Evolutionary conservation across 2,888 invertebrate species (phyloP).

Genomic region (Philhelius pedissequus): DNA sequence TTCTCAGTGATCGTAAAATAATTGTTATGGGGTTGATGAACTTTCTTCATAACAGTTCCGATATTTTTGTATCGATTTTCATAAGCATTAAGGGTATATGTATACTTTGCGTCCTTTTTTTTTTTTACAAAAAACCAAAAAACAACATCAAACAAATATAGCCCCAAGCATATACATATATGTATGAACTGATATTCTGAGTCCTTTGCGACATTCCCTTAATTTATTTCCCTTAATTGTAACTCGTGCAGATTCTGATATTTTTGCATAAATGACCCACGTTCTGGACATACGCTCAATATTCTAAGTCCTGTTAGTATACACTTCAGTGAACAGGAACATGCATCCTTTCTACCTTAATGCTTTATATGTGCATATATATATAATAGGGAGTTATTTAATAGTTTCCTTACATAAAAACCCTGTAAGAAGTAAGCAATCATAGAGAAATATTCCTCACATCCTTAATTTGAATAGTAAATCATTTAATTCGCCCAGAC

Average conservation of each 20-base stretch:
- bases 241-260: slow-evolving; percentile 51
- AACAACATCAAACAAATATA: not conserved
- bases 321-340: slow-evolving; percentile 60
- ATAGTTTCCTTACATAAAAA: not conserved
- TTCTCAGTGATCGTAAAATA: too few species aligned
- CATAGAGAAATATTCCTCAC: slow-evolving; percentile 50
- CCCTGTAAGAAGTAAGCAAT: slow-evolving; percentile 53
- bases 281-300: slow-evolving; percentile 27
- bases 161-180: not conserved
- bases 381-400: not conserved
- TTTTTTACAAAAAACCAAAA: too few species aligned
- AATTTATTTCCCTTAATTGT: slow-evolving; percentile 47
- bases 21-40: too few species aligned
- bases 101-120: not conserved
- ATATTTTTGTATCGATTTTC: too few species aligned
- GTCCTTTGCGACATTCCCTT: not conserved
- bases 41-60: too few species aligned
- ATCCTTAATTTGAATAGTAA: slow-evolving; percentile 71
- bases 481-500: slow-evolving; percentile 71
- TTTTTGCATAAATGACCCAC: slow-evolving; percentile 62
- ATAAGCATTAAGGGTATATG: too few species aligned
- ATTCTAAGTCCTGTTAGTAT: slow-evolving; percentile 17
- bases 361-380: not conserved
- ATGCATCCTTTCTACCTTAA: slow-evolving; percentile 18
- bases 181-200: too few species aligned